phyloP scores from a whole-genome alignment of 2,797 vertebrate species.

The Hylomyscus alleni region DNA sequence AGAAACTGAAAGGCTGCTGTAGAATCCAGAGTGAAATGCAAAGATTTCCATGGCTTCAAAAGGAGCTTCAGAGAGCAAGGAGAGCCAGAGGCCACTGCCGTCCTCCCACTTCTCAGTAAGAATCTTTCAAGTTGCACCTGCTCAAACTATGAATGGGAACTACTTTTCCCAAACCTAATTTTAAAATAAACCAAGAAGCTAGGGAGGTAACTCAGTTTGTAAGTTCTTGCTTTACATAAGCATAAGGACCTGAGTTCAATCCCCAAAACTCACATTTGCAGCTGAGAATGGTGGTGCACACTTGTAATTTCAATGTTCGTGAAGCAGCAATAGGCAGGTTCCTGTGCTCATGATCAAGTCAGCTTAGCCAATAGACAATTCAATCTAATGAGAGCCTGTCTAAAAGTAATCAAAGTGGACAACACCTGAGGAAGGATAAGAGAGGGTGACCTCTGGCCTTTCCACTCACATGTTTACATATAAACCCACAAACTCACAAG shows the following conservation, averaged over 20 bases:
- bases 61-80: not conserved
- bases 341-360: not conserved
- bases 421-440: not conserved
- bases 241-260: not conserved
- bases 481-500: not conserved
- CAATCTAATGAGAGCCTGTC: not conserved
- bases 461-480: not conserved
- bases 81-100: too few species aligned
- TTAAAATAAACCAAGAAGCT: not conserved
- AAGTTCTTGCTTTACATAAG: not conserved
- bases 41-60: not conserved
- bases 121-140: not conserved
- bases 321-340: not conserved
- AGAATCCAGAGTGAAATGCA: not conserved
- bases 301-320: not conserved
- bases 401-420: not conserved
- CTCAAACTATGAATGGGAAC: not conserved
- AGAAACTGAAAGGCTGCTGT: not conserved
- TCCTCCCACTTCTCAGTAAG: not conserved
- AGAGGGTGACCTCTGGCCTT: not conserved
- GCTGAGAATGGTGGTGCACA: not conserved
- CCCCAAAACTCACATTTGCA: not conserved
- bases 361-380: not conserved
- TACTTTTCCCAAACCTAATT: not conserved
- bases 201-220: not conserved